Evolutionary conservation across 2,797 vertebrate species (phyloP).

Genomic region (Nyctibius grandis): DNA sequence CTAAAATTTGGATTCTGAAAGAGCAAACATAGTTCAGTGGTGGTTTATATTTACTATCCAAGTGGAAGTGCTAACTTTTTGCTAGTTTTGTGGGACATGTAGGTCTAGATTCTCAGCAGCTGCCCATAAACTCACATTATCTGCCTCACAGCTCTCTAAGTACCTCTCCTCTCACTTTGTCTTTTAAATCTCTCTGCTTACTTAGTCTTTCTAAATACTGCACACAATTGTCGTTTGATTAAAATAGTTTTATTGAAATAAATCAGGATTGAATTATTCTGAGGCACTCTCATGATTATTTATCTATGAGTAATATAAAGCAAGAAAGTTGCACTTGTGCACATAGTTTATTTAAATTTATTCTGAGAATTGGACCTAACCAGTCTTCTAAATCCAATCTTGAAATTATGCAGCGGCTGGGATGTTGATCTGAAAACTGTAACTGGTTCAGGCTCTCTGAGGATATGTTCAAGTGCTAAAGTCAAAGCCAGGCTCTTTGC

Average conservation of each 20-base stretch:
- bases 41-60: neutral
- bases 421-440: neutral
- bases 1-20: neutral
- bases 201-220: neutral
- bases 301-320: neutral
- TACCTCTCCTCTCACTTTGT: neutral
- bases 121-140: neutral
- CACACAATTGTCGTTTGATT: neutral
- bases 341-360: neutral
- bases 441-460: neutral
- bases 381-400: neutral
- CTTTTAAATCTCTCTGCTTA: neutral
- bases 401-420: neutral
- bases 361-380: neutral
- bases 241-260: neutral
- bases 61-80: neutral
- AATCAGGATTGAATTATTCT: neutral
- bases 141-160: neutral
- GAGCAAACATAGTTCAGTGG: neutral
- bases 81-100: neutral
- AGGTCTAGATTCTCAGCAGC: neutral
- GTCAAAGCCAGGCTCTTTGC: neutral
- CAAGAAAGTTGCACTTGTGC: neutral
- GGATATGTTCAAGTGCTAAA: neutral
- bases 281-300: neutral